These are phyloP conservation scores for Neogobius melanostomus DNA, from an alignment of 2,113 vertebrate species.

Conservation along the genomic window DNA sequence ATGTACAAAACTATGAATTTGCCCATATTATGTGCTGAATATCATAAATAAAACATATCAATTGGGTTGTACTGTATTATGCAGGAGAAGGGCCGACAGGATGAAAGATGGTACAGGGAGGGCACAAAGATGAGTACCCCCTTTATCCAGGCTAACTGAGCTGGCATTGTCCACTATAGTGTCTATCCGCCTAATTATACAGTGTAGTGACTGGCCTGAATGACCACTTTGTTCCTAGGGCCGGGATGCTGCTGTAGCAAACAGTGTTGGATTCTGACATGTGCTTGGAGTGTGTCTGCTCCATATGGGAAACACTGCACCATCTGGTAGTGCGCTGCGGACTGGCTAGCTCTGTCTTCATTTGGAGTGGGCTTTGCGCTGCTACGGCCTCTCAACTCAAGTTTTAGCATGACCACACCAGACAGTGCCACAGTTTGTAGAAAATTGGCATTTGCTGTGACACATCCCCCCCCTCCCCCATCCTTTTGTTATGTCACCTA, in stretches of 20 bases:
- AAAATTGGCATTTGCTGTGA: constrained; percentile 20
- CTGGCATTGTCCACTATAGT: constrained; percentile 90
- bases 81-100: constrained; percentile 45
- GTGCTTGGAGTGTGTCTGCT: constrained; percentile 71
- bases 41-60: constrained; percentile 32
- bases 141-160: constrained; percentile 90
- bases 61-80: constrained; percentile 42
- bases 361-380: constrained; percentile 56
- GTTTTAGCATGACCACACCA: constrained; percentile 52
- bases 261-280: constrained; percentile 76
- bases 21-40: constrained; percentile 25
- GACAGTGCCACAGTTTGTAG: constrained; percentile 38
- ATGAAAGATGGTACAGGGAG: constrained; percentile 66
- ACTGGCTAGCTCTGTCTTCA: constrained; percentile 63
- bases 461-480: too few relatives aligned
- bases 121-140: constrained; percentile 86
- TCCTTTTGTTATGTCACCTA: background rate
- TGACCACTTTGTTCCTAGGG: constrained; percentile 90
- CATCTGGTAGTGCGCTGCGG: constrained; percentile 73
- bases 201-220: constrained; percentile 82
- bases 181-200: constrained; percentile 89
- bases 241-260: constrained; percentile 75
- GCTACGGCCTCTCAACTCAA: constrained; percentile 42
- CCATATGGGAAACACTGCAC: constrained; percentile 75
- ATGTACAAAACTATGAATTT: constrained; percentile 10